Evolutionary conservation across 1,140 invertebrate species (phyloP).

Genomic region (Rhyacophila brunnea): DNA sequence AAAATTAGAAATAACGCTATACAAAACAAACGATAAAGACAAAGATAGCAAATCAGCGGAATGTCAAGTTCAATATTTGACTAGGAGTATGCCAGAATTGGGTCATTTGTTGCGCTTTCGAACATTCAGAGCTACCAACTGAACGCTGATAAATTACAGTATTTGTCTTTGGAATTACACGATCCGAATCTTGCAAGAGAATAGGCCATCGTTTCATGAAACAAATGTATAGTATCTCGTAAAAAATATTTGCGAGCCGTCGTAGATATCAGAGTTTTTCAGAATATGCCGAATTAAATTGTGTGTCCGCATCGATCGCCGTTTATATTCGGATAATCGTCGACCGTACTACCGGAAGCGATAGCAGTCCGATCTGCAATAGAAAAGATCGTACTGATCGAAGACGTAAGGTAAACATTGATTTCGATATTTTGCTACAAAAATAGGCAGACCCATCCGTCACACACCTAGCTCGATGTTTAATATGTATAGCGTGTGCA

Average conservation of each 20-base stretch:
- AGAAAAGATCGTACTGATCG: slow-evolving; percentile 54
- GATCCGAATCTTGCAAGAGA: slow-evolving; percentile 58
- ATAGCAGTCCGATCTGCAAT: slow-evolving; percentile 53
- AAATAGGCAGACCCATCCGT: slow-evolving; percentile 43
- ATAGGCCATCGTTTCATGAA: slow-evolving; percentile 55
- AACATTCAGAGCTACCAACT: not conserved
- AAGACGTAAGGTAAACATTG: slow-evolving; percentile 58
- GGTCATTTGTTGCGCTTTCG: not conserved
- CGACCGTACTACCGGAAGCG: slow-evolving; percentile 47
- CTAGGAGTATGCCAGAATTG: not conserved
- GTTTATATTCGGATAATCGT: slow-evolving; percentile 47
- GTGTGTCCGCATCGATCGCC: slow-evolving; percentile 48
- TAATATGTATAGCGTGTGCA: slow-evolving; percentile 38
- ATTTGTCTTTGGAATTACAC: slow-evolving; percentile 53
- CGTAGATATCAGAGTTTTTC: slow-evolving; percentile 56
- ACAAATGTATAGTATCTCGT: slow-evolving; percentile 58
- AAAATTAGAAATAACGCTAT: slow-evolving; percentile 4
- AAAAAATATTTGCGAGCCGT: slow-evolving; percentile 56
- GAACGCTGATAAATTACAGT: not conserved
- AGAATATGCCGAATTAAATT: slow-evolving; percentile 55
- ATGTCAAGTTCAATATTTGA: slow-evolving; percentile 1
- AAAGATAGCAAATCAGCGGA: slow-evolving; percentile 3
- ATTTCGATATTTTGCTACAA: slow-evolving; percentile 52
- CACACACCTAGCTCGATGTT: slow-evolving; percentile 36
- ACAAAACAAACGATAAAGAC: not conserved